Evolutionary conservation across 2,888 invertebrate species (phyloP).

Genomic region (Hymenopus coronatus): DNA sequence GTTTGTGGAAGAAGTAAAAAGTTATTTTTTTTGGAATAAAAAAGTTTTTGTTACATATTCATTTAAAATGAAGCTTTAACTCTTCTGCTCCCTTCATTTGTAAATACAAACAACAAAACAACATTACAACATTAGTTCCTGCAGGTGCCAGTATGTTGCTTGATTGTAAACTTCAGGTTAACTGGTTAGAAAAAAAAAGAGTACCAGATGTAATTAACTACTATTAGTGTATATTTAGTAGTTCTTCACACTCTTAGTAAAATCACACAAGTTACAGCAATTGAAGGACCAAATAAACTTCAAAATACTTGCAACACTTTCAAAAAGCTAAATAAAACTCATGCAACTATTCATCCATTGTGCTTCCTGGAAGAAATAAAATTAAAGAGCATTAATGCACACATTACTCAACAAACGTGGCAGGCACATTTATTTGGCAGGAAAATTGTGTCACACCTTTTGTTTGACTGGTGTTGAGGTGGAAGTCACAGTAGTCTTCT

Average conservation of each 20-base stretch:
- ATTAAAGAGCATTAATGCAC: not conserved
- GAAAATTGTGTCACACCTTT: constrained; percentile 3
- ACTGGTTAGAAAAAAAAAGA: no score
- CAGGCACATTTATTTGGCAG: not conserved
- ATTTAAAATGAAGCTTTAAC: no score
- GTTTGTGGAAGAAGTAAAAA: no score
- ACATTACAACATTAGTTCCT: no score
- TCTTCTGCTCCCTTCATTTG: no score
- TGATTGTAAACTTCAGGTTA: no score
- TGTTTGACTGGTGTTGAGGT: constrained; percentile 17
- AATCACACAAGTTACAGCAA: not conserved
- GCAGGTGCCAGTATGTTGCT: no score
- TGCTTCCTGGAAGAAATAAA: not conserved
- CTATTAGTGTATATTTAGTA: not conserved
- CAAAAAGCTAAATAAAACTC: not conserved
- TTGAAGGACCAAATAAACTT: not conserved
- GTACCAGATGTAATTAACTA: no score
- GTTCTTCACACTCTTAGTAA: not conserved
- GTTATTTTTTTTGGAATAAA: no score
- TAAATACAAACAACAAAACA: no score
- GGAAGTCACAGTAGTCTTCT: constrained; percentile 21
- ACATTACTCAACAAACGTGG: not conserved
- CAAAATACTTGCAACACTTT: not conserved
- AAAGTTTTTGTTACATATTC: no score
- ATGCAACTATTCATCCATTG: not conserved